Evolutionary conservation across 2,797 vertebrate genomes (phyloP), one percentile per base, ranked within the genome.

Genomic region (Tapera naevia): DNA sequence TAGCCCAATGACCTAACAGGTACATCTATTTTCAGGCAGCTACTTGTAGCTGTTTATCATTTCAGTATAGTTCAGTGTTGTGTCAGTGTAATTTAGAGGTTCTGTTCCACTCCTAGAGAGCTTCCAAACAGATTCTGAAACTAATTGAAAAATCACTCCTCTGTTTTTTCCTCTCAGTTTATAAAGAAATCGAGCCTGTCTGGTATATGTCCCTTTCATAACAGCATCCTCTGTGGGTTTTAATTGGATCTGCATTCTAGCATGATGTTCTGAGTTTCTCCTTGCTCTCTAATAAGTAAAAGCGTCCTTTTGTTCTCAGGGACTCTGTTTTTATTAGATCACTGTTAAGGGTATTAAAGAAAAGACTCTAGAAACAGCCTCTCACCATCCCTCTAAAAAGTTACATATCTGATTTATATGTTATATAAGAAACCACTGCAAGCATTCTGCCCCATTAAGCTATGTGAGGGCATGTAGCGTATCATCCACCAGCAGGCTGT

Each of bases 141-240:
- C 60, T 91, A 94, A 93, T 71, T 86, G 81, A 88, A 95, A 92
- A 89, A 93, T 86, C 35, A 57, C 35, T 89, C 61, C 35, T 73
- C 67, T 91, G 45, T 50, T 91, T 95, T 92, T 91, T 23, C 23
- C 22, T 89, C 32, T 92, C 43, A 24, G 45, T 91, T 86, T 91
- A 82, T 88, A 75, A 80, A 87, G 84, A 95, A 91, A 89, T 87
- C 75, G 72, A 95, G 48, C 37, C 71, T 0, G 1, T 82, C 73
- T 96, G 89, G 58, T 85, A 11, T 67, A 81, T 80, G 75, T 91
- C 54, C 57, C 54, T 84, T 79, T 81, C 53, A 66, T 86, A 93
- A 75, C 28, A 84, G 41, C 46, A 53, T 88, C 65, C 46, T 93
- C 80, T 81, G 30, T 62, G 57, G 61, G 4, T 89, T 95, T 87